These are phyloP conservation scores for Drosophila anomelani DNA, from an alignment of 2,888 invertebrate genomes.

Conservation along the genomic window DNA sequence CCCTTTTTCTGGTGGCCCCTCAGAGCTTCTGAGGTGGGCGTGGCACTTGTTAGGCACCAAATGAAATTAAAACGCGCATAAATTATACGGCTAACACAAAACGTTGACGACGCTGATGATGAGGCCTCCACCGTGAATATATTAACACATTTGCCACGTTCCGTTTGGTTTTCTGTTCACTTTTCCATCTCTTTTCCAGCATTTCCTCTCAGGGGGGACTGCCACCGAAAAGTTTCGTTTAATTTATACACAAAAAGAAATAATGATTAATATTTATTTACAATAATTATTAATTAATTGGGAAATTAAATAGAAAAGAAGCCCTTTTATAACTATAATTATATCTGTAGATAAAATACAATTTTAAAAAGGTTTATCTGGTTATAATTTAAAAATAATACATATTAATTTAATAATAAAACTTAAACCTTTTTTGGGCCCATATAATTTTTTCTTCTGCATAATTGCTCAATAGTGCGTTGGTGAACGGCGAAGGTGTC, in stretches of 20 bases:
- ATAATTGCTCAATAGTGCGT: constrained; percentile 77
- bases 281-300: not conserved
- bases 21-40: constrained; percentile 53
- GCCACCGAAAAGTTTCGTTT: constrained; percentile 63
- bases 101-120: constrained; percentile 36
- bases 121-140: constrained; percentile 67
- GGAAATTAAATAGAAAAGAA: not conserved
- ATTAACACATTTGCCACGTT: constrained; percentile 71
- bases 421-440: not conserved
- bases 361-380: not conserved
- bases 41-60: constrained; percentile 76
- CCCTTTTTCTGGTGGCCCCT: constrained; percentile 2
- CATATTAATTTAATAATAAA: not conserved
- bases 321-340: not conserved
- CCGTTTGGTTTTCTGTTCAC: constrained; percentile 34
- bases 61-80: constrained; percentile 81
- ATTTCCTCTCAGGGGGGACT: constrained; percentile 40
- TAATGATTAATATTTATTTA: not conserved
- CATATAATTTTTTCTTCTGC: constrained; percentile 29
- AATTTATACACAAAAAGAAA: constrained; percentile 35
- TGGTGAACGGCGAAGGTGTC: constrained; percentile 6
- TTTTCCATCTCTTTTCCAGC: constrained; percentile 31
- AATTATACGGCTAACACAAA: constrained; percentile 65
- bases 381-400: not conserved
- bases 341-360: not conserved